A percentile compares a stretch with the other conserved stretches of the same genome.
These are phyloP conservation scores for Odontamblyopus rebecca DNA, from an alignment of 2,797 vertebrate species.

Conservation along the genomic window DNA sequence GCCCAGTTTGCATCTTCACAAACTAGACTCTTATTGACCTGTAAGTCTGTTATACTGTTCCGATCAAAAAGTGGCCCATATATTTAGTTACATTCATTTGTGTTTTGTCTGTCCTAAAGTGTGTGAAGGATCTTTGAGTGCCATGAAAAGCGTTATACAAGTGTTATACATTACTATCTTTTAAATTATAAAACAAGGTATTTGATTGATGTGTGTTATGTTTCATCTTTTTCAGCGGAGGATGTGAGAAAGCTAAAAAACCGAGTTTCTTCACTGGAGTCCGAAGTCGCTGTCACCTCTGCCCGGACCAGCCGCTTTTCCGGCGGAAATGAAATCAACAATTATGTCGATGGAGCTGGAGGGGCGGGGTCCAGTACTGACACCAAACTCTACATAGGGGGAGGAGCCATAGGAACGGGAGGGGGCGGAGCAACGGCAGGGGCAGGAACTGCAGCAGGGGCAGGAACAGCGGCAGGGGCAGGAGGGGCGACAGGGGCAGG, in stretches of 20 bases:
- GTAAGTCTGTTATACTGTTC: too few relatives aligned
- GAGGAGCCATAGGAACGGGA: conserved; percentile 2
- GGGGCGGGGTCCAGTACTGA: conserved; percentile 15
- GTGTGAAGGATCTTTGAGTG: too few relatives aligned
- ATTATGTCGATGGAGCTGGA: neutral
- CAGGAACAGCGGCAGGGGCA: conserved; percentile 7
- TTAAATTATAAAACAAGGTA: neutral
- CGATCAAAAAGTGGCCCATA: too few relatives aligned
- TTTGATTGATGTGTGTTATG: neutral
- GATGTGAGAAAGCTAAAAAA: conserved; percentile 89
- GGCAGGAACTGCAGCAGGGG: neutral
- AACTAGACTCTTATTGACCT: too few relatives aligned
- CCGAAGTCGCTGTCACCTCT: conserved; percentile 13
- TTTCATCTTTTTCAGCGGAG: conserved; percentile 77
- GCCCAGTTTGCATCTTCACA: too few relatives aligned
- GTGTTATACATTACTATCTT: too few relatives aligned
- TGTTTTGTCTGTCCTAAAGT: too few relatives aligned
- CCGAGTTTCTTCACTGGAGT: conserved; percentile 82
- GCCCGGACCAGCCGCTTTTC: conserved; percentile 44
- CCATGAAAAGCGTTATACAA: too few relatives aligned
- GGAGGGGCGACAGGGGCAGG: neutral
- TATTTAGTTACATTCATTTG: too few relatives aligned
- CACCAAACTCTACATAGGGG: conserved; percentile 27
- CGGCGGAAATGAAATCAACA: conserved; percentile 38
- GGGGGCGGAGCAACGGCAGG: neutral